These are phyloP conservation scores for Thera britannica DNA, from an alignment of 2,888 invertebrate genomes.

Conservation along the genomic window DNA sequence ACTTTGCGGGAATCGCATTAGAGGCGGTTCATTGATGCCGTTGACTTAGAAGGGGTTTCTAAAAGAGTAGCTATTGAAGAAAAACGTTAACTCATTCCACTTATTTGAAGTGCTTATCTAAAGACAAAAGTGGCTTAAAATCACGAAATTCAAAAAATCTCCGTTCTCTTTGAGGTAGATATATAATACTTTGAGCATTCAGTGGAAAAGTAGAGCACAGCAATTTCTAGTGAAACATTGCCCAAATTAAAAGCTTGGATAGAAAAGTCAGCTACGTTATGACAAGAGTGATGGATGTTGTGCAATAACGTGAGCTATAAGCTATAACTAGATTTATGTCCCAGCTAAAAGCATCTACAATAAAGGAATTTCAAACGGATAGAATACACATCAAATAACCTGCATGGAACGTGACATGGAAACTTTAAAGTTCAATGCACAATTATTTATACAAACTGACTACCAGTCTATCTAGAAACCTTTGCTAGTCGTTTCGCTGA, in stretches of 20 bases:
- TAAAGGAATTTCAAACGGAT: conserved; percentile 16
- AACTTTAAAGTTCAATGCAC: conserved; percentile 26
- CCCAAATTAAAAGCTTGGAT: conserved; percentile 19
- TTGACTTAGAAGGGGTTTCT: conserved; percentile 13
- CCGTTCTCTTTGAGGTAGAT: neutral
- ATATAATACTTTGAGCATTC: neutral
- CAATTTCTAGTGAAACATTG: conserved; percentile 17
- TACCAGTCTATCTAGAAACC: conserved; percentile 27
- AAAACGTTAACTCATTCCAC: neutral
- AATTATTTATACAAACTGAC: conserved; percentile 13
- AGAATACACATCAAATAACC: conserved; percentile 9
- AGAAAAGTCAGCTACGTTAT: conserved; percentile 7
- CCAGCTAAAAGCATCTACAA: conserved; percentile 5
- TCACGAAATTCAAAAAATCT: neutral
- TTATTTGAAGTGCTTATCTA: neutral
- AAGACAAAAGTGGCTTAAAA: neutral
- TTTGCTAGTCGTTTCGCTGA: conserved; percentile 16
- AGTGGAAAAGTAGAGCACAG: neutral
- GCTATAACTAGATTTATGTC: conserved; percentile 19
- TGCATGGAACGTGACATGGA: conserved; percentile 10
- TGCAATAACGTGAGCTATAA: conserved; percentile 25
- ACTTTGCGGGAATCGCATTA: conserved; percentile 31
- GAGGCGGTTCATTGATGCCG: conserved; percentile 30
- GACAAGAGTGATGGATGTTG: conserved; percentile 24
- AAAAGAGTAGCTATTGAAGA: conserved; percentile 7